A percentile compares a stretch with the other conserved stretches of the same genome.
phyloP scores from a whole-genome alignment of 2,888 invertebrate genomes.

The Oligia strigilis region DNA sequence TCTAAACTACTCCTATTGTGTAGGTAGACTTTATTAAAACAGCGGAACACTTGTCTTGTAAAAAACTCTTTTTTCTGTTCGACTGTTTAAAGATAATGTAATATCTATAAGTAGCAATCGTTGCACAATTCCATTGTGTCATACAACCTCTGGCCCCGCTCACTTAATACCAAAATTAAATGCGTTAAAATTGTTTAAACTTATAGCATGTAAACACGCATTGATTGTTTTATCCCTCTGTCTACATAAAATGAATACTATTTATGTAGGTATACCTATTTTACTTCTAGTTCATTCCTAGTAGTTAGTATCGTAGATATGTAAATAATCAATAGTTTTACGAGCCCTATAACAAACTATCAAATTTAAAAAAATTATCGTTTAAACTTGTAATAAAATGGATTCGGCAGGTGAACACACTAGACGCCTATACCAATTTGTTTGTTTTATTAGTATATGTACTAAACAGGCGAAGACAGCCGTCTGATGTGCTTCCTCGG shows the following conservation, averaged over 20 bases:
- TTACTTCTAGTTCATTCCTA: background rate
- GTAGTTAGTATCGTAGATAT: slow-evolving; percentile 23
- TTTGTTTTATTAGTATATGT: slow-evolving; percentile 49
- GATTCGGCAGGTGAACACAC: slow-evolving; percentile 65
- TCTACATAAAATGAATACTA: slow-evolving; percentile 5
- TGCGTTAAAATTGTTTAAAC: background rate
- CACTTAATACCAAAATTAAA: slow-evolving; percentile 3
- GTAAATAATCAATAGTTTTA: background rate
- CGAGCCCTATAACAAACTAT: background rate
- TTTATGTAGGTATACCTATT: background rate
- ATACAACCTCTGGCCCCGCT: background rate
- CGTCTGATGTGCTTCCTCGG: slow-evolving; percentile 31
- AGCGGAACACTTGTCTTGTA: slow-evolving; percentile 1
- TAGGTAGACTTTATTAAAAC: slow-evolving; percentile 11
- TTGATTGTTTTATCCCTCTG: background rate
- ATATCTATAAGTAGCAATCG: background rate
- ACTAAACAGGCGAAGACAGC: slow-evolving; percentile 39
- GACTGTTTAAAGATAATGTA: background rate
- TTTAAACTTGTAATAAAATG: slow-evolving; percentile 28
- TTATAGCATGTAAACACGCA: background rate
- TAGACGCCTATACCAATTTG: slow-evolving; percentile 51
- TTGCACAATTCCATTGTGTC: background rate
- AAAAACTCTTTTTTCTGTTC: background rate
- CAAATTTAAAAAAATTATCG: background rate
- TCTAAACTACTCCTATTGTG: slow-evolving; percentile 13